Evolutionary conservation across 2,113 vertebrate genomes (phyloP), one percentile per base, ranked within the genome.

Genomic region (Tiliqua scincoides): DNA sequence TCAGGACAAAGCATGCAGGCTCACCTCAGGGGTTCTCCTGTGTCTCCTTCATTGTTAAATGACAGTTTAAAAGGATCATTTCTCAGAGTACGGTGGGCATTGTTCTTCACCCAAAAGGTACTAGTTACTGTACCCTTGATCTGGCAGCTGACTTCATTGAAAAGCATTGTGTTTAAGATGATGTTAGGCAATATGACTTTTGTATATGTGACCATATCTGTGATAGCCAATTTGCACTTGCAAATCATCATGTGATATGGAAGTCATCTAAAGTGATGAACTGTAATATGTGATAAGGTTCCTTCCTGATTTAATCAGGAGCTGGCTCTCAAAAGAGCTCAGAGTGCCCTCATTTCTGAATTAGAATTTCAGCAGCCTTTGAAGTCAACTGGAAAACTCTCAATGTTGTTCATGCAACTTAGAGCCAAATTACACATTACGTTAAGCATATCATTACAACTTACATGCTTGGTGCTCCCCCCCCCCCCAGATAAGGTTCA

Each of bases 281-380:
- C 7, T 27, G 3, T 3, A 20, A n/a, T 32, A 4, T 54, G 65
- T 70, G 1, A 10, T 63, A 30, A 10, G 1, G 63, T 2, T 81
- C 73, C 61, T 87, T 32, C 48, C 52, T 21, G 10, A 4, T 63
- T 2, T 84, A 85, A 59, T 61, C 12, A 14, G 20, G 21, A 59
- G 59, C 43, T 27, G 30, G 21, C 25, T 82, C 54, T 68, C 27
- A 25, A 7, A 43, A 32, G 7, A n/a, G 5, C 18, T 54, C 48
- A 25, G 48, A 82, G 65, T 57, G 12, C 3, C 17, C 25, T 57
- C 1, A 3, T 82, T 35, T 71, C 67, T 82, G 65, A 71, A 57
- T 70, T 89, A 92, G 12, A 14, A 25, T 4, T 90, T 43, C 21
- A 82, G 15, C 59, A 37, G 14, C 40, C 82, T 67, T 65, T 84